Base-by-base conservation (phyloP, 2,113 vertebrate species). In the sheep (Ovis aries) region DNA sequence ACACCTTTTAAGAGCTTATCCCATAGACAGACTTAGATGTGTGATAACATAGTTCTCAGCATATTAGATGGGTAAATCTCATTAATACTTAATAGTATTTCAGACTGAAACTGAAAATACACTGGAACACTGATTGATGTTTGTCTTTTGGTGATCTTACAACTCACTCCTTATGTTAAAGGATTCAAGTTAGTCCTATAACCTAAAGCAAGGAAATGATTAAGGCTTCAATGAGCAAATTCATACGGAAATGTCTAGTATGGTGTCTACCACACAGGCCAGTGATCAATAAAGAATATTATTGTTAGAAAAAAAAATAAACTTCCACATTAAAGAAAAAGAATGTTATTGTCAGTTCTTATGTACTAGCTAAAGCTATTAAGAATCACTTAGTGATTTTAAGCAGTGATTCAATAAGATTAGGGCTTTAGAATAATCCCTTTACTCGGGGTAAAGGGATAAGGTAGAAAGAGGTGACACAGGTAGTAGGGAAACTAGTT, bases 401-500 rank as follows among this genome's bases (percentile, higher is more conserved):
- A 91, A 87, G 57, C 23, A 95, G n/a, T 90, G 53, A 97, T 71
- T 80, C 62, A 90, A 71, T 15, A 62, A 62, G 33, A 84, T 86
- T 91, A 86, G 8, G n/a, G 81, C 36, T 90, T 95, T 88, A 95
- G 25, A 85, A 83, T 86, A 89, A 94, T 94, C 45, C 25, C 2
- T 59, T 59, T 59, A 94, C 19, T 40, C 82, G 48, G 52, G 33
- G 5, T 80, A 40, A 60, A 82, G 55, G 55, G 48, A 74, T n/a
- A 92, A 96, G 36, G 16, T 80, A 17, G 36, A 80, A 23, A 88
- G 7, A 92, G 43, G 57, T 6, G 27, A 78, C 15, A 19, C 4
- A 33, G 64, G 62, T 88, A 25, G 33, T 85, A 85, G 92, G 59
- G 50, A 97, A 95, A 96, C 95, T 88, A 86, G 91, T 89, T 67